These are phyloP conservation scores for Gephyroberyx darwinii DNA, from an alignment of 2,797 vertebrate species.

Conservation along the genomic window DNA sequence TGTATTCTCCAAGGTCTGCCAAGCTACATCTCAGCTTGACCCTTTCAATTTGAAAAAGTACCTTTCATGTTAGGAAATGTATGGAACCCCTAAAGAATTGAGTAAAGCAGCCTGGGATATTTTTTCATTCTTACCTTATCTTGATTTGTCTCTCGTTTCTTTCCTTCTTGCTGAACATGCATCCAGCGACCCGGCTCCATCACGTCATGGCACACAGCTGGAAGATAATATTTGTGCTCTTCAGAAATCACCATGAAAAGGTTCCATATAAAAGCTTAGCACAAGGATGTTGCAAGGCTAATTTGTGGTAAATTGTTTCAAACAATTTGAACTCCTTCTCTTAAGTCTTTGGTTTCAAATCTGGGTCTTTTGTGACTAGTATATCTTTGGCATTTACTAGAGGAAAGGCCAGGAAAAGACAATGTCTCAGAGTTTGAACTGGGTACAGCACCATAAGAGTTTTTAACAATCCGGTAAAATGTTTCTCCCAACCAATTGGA, in stretches of 20 bases:
- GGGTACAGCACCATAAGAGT: background rate
- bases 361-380: background rate
- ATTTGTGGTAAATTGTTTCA: slow-evolving; percentile 31
- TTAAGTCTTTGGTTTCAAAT: background rate
- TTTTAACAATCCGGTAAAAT: background rate
- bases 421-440: background rate
- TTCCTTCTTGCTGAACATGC: slow-evolving; percentile 1
- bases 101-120: background rate
- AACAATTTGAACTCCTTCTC: background rate
- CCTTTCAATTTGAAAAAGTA: background rate
- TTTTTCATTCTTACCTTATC: background rate
- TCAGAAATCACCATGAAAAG: slow-evolving; percentile 57
- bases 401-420: too few species aligned
- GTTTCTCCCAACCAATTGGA: background rate
- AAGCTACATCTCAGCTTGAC: background rate
- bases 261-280: slow-evolving; percentile 9
- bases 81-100: background rate
- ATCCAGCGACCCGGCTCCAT: too few species aligned
- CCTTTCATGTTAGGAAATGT: background rate
- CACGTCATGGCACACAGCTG: too few species aligned
- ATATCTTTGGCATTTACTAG: too few species aligned
- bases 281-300: slow-evolving; percentile 23
- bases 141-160: slow-evolving; percentile 7
- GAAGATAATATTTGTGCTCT: slow-evolving; percentile 56
- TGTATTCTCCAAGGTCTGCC: background rate